A percentile compares a stretch with the other conserved stretches of the same genome.
phyloP scores from a whole-genome alignment of 1,140 invertebrate genomes.

The Bombus sibiricus region DNA sequence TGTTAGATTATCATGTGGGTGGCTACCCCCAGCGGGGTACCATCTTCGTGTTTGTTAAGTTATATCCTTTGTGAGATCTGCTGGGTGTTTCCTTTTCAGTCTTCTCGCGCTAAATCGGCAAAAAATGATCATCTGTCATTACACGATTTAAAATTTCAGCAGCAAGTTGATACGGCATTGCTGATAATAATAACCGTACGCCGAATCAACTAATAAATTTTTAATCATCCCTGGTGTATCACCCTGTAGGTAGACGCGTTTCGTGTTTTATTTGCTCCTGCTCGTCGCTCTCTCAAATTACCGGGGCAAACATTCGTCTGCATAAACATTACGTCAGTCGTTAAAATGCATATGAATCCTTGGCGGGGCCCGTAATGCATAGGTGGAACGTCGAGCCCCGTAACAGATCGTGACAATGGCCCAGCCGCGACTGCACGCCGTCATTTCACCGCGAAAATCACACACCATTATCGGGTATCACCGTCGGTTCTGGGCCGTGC shows the following conservation, averaged over 20 bases:
- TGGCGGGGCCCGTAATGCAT: slow-evolving; percentile 32
- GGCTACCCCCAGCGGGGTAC: too few relatives aligned
- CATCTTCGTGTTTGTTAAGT: too few relatives aligned
- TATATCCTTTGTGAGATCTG: too few relatives aligned
- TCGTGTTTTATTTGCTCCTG: neutral
- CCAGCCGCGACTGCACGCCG: neutral
- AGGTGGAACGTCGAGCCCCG: neutral
- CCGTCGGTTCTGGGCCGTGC: neutral
- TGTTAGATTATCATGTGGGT: too few relatives aligned
- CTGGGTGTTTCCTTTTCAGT: too few relatives aligned
- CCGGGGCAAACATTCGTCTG: slow-evolving; percentile 45
- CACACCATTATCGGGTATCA: slow-evolving; percentile 13
- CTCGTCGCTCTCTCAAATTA: slow-evolving; percentile 48
- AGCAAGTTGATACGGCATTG: neutral
- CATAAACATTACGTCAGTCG: slow-evolving; percentile 50
- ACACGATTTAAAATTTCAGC: neutral
- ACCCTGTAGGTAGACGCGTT: neutral
- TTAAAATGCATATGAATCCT: slow-evolving; percentile 65
- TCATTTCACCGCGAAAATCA: slow-evolving; percentile 39
- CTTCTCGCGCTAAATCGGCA: too few relatives aligned
- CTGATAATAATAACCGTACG: neutral
- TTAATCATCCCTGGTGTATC: neutral
- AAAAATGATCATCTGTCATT: neutral
- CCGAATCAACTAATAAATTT: neutral
- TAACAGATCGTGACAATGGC: slow-evolving; percentile 33